These are phyloP conservation scores for Eudemis profundana DNA, from an alignment of 2,888 invertebrate species.

Conservation along the genomic window DNA sequence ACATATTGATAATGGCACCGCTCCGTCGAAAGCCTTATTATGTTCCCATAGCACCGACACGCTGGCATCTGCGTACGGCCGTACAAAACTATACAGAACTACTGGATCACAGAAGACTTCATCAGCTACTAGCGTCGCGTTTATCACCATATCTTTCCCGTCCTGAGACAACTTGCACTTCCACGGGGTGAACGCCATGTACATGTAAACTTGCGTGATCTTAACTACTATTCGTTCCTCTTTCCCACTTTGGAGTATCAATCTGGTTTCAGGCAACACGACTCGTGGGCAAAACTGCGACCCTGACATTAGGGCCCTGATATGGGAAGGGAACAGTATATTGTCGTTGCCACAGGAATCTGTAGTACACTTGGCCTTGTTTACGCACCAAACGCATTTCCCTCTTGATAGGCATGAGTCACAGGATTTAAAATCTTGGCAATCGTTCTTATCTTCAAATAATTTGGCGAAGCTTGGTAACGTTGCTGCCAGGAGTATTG, in stretches of 20 bases:
- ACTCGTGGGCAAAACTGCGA: conserved; percentile 70
- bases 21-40: conserved; percentile 69
- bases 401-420: conserved; percentile 62
- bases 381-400: conserved; percentile 73
- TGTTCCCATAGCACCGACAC: conserved; percentile 70
- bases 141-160: conserved; percentile 55
- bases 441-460: conserved; percentile 49
- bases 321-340: conserved; percentile 66
- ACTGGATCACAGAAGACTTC: conserved; percentile 66
- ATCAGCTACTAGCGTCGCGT: conserved; percentile 62
- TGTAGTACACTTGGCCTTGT: conserved; percentile 70
- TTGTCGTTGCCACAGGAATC: conserved; percentile 73
- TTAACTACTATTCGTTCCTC: conserved; percentile 62
- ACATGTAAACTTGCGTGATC: conserved; percentile 73
- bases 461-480: conserved; percentile 4
- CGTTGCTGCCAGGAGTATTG: conserved; percentile 8
- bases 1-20: conserved; percentile 63
- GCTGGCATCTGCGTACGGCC: conserved; percentile 59
- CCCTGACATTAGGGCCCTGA: conserved; percentile 67
- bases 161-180: conserved; percentile 64
- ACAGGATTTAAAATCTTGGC: conserved; percentile 59
- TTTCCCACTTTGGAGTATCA: conserved; percentile 63
- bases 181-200: conserved; percentile 77
- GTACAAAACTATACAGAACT: conserved; percentile 60
- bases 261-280: conserved; percentile 56